phyloP scores from a whole-genome alignment of 2,888 invertebrate species.

The Troides aeacus region DNA sequence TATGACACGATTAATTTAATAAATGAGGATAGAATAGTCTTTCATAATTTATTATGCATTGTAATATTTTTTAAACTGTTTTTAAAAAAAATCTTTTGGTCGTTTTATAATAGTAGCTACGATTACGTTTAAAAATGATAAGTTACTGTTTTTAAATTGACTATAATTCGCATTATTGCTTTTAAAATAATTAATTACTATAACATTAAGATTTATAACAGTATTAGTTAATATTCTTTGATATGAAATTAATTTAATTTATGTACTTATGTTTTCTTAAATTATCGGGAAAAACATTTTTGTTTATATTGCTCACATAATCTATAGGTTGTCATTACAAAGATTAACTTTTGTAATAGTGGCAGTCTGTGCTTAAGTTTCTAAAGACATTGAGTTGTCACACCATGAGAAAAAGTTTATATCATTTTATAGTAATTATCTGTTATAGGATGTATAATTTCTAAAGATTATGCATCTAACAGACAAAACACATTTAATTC shows the following conservation, averaged over 20 bases:
- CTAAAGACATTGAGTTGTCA: slow-evolving; percentile 32
- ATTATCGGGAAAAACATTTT: too few relatives aligned
- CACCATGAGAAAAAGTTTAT: slow-evolving; percentile 35
- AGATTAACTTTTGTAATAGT: not conserved
- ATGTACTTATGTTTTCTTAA: too few relatives aligned
- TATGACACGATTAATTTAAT: not conserved
- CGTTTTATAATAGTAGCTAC: not conserved
- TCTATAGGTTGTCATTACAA: not conserved
- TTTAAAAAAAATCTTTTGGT: not conserved
- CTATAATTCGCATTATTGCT: too few relatives aligned
- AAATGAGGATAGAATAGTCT: not conserved
- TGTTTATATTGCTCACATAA: not conserved
- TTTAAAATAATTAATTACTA: too few relatives aligned
- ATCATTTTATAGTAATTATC: slow-evolving; percentile 36
- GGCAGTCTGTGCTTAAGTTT: not conserved
- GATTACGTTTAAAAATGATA: too few relatives aligned
- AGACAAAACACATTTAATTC: slow-evolving; percentile 31
- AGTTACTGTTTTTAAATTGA: too few relatives aligned
- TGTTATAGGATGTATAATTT: slow-evolving; percentile 38
- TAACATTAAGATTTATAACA: too few relatives aligned
- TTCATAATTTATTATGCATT: not conserved
- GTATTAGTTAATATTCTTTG: too few relatives aligned
- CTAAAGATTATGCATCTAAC: slow-evolving; percentile 37
- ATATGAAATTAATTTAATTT: too few relatives aligned
- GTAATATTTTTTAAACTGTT: not conserved